Percentiles rank a stretch among this genome's conserved stretches.
Evolutionary conservation across 1,140 invertebrate genomes (phyloP).

Genomic region (Drosophila simulans): DNA sequence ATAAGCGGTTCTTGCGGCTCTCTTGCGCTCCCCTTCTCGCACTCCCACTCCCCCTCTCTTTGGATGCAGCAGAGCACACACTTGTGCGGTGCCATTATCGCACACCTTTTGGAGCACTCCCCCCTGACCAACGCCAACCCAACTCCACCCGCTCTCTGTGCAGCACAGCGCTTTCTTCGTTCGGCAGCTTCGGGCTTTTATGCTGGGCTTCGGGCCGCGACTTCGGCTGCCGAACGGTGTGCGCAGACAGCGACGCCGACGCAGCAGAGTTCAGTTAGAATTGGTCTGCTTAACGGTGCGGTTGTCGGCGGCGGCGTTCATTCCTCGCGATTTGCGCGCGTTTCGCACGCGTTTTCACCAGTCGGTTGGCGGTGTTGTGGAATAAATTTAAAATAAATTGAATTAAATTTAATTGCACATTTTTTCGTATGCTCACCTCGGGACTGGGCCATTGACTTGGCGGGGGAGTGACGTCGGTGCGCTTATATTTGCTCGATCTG

Average conservation of each 20-base stretch:
- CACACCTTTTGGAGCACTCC: conserved; percentile 28
- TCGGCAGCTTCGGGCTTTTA: conserved; percentile 62
- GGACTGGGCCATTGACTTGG: conserved; percentile 33
- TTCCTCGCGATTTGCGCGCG: conserved; percentile 36
- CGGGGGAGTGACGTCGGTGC: conserved; percentile 37
- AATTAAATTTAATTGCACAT: conserved; percentile 52
- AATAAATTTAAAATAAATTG: conserved; percentile 51
- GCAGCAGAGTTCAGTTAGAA: conserved; percentile 74
- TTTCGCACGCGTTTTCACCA: conserved; percentile 57
- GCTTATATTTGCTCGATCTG: conserved; percentile 44
- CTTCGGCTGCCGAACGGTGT: conserved; percentile 49
- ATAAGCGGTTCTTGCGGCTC: conserved; percentile 70
- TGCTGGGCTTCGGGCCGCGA: conserved; percentile 65
- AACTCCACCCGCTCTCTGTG: conserved; percentile 4
- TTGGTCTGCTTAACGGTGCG: conserved; percentile 70
- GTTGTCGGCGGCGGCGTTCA: conserved; percentile 44
- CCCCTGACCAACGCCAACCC: not conserved
- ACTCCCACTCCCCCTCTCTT: not conserved
- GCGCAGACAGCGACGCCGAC: conserved; percentile 61
- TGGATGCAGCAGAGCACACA: conserved; percentile 35
- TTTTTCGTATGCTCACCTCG: conserved; percentile 26
- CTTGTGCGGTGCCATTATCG: conserved; percentile 69
- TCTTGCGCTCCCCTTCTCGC: conserved; percentile 1
- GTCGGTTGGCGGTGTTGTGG: conserved; percentile 28
- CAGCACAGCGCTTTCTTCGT: conserved; percentile 43